Base-by-base conservation (phyloP, 2,888 invertebrate genomes). In the Yponomeuta sedellus region DNA sequence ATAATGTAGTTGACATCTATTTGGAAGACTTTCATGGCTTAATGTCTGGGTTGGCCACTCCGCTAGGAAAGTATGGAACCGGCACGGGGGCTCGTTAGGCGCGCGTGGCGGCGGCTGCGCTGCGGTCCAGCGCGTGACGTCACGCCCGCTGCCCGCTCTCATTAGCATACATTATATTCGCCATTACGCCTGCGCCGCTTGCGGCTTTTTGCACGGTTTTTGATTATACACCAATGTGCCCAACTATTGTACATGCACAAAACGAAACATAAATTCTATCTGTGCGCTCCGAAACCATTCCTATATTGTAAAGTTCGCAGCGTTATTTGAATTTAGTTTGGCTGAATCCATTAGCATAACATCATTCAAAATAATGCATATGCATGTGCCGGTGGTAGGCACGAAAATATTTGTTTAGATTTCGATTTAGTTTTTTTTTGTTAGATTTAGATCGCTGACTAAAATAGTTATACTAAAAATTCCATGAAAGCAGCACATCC, bases 101-200 rank as follows among this genome's bases (percentile, higher is more conserved):
- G 79, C 74, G 75, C 74, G 77, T 34, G 77, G 75, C 77, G 75
- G 73, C 75, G 76, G 81, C 78, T 81, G 85, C 40, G 66, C 83
- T 86, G 88, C 79, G 87, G 87, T 88, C 85, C 83, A 77, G 80
- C 83, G 85, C 88, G 86, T 87, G 88, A 86, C 85, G 87, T 85
- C 88, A 88, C 87, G 86, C 88, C 80, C 83, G 74, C 79, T 77
- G 75, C 76, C 78, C 79, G 66, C 82, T 80, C 85, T 89, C 88
- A 89, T 91, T 90, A 90, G 82, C 91, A 90, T 90, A 90, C 83
- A 90, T 91, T 90, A 91, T 88, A 85, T 85, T 85, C 82, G 79
- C 85, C 82, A 84, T 88, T 86, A 88, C 85, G 82, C 80, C 79
- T 79, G 76, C 78, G 77, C 79, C 72, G 85, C 82, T 80, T 81